Evolutionary conservation across 2,113 vertebrate species (phyloP), one percentile per base, ranked within the genome.

Genomic region (Hippocampus abdominalis): DNA sequence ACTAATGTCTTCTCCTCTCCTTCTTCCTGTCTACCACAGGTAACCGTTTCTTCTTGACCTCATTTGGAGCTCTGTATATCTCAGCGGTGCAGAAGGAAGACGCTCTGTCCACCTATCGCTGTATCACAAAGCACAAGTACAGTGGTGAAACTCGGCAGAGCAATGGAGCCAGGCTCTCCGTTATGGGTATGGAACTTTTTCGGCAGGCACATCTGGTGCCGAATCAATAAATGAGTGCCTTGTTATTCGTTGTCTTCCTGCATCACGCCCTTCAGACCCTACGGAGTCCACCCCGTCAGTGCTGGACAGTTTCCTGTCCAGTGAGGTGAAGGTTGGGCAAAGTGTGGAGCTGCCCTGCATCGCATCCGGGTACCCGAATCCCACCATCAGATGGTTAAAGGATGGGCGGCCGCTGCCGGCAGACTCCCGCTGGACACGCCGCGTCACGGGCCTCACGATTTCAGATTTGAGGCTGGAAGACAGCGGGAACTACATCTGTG

Each of bases 21-120:
- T 73, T 44, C 53, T 48, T 76, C 68, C 56, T 82, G 2, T 83
- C 29, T 85, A 71, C 86, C 89, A 72, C 92, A 99, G 97, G 97
- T 93, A 96, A 96, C 87, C 94, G 97, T 87, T 97, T 98, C 92
- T 95, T 94, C 94, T 93, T 98, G 92, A 97, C 96, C 78, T 93
- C 91, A 72, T 95, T 93, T 0, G 97, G 97, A n/a, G 94, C 96
- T 80, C 93, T 99, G 89, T 99, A 98, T 91, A 98, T 99, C 93
- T 95, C 96, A 5, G 97, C 98, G 69, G 96, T 98, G 76, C 96
- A 99, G 93, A 99, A 98, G 92, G 97, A 99, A 92, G 97, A 98
- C 23, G 97, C 96, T 76, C 94, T 98, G 80, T 99, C 96, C 83
- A 98, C 96, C 84, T 98, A 98, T 87, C 94, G 97, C 91, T 99